Conservation (phyloP, 2,797 vertebrate genomes). For the Sebastes kiyomatsui region DNA sequence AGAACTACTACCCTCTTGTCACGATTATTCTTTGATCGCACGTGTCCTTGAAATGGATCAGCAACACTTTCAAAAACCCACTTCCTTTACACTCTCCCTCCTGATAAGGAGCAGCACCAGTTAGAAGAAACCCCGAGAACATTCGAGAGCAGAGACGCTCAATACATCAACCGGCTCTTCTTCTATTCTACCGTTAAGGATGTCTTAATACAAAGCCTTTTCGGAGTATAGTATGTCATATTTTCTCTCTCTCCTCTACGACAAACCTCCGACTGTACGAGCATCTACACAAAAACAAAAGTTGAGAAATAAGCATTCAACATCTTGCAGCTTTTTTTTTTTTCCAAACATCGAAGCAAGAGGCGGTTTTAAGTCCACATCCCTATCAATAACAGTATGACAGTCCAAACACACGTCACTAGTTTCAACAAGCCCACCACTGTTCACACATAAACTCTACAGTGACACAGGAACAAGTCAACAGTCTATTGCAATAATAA, state of each 20-base stretch:
- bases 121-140: conserved; percentile 44
- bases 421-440: conserved; percentile 62
- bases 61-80: conserved; percentile 27
- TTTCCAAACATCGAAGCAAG: conserved; percentile 49
- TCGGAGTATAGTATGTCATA: background rate
- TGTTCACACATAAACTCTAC: conserved; percentile 69
- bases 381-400: conserved; percentile 68
- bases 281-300: conserved; percentile 21
- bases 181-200: background rate
- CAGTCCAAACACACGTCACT: conserved; percentile 73
- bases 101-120: conserved; percentile 56
- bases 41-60: conserved; percentile 39
- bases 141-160: conserved; percentile 43
- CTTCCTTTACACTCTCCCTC: conserved; percentile 26
- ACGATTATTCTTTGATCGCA: conserved; percentile 40
- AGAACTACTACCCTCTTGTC: conserved; percentile 12
- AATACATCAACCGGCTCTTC: background rate
- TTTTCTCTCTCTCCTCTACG: conserved; percentile 5
- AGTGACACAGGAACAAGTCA: conserved; percentile 74
- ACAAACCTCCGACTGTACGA: conserved; percentile 23
- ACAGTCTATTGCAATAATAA: conserved; percentile 80
- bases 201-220: conserved; percentile 21
- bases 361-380: conserved; percentile 56
- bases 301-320: conserved; percentile 31
- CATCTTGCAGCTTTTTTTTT: conserved; percentile 41